Conservation (phyloP, 64 coral and sea anemone species). For the Pocillopora damicornis region DNA sequence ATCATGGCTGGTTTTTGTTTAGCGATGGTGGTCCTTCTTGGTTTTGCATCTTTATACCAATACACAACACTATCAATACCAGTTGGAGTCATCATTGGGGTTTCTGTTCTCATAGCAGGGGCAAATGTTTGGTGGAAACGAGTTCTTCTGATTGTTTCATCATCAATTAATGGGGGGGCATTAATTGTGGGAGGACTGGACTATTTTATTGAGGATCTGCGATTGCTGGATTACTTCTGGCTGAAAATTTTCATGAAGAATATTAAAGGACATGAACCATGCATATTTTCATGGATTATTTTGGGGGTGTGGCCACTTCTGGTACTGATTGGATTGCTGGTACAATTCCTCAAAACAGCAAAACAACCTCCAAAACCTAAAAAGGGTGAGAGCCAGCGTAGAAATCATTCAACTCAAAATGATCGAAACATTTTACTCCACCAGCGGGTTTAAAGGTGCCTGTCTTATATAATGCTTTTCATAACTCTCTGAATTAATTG, state of each 20-base stretch:
- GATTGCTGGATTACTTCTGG: conserved; percentile 48
- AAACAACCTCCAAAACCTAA: conserved; percentile 57
- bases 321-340: conserved; percentile 62
- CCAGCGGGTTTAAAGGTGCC: conserved; percentile 16
- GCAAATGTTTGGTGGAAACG: conserved; percentile 83
- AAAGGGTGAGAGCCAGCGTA: conserved; percentile 89
- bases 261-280: conserved; percentile 30
- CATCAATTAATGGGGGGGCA: conserved; percentile 74
- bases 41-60: conserved; percentile 52
- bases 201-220: conserved; percentile 86
- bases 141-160: conserved; percentile 61
- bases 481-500: background rate
- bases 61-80: conserved; percentile 68
- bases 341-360: conserved; percentile 89
- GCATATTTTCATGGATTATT: conserved; percentile 74
- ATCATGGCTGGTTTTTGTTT: conserved; percentile 74
- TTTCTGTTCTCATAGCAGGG: conserved; percentile 71
- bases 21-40: conserved; percentile 69
- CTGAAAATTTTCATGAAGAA: conserved; percentile 55
- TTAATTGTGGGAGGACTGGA: conserved; percentile 66
- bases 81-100: conserved; percentile 53
- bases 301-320: conserved; percentile 73
- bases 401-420: conserved; percentile 34
- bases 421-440: background rate
- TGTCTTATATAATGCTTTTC: background rate